These are phyloP conservation scores for Salmo trutta DNA, from an alignment of 2,797 vertebrate species.

Conservation along the genomic window DNA sequence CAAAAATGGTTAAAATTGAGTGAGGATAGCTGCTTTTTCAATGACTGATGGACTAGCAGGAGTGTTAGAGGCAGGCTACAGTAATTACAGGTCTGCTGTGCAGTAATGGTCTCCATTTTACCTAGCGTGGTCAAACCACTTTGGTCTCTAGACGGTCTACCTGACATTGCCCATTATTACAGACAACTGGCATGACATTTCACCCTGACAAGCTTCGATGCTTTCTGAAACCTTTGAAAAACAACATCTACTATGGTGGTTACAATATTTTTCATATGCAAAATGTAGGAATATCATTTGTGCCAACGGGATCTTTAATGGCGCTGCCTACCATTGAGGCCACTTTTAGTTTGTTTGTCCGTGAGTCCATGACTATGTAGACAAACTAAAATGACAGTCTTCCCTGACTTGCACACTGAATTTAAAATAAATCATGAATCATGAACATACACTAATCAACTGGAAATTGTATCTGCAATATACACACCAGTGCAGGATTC, in stretches of 20 bases:
- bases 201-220: not conserved
- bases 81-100: not conserved
- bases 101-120: slow-evolving; percentile 3
- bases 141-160: not conserved
- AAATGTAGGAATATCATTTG: not conserved
- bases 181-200: not conserved
- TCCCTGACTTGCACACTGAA: not conserved
- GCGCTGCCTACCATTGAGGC: not conserved
- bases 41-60: not conserved
- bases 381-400: not conserved
- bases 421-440: not conserved
- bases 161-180: not conserved
- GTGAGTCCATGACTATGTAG: not conserved
- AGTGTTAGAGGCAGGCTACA: not conserved
- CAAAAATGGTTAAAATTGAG: not conserved
- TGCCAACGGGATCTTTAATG: not conserved
- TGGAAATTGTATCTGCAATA: too few relatives aligned
- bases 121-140: not conserved
- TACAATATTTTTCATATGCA: not conserved
- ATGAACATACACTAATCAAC: not conserved
- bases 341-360: not conserved
- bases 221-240: not conserved
- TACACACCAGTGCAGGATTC: too few relatives aligned
- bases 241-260: not conserved
- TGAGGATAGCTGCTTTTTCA: not conserved